Percentiles rank a stretch among this genome's conserved stretches.
These are phyloP conservation scores for Lordiphosa stackelbergi DNA, from an alignment of 1,140 invertebrate species.

Conservation along the genomic window DNA sequence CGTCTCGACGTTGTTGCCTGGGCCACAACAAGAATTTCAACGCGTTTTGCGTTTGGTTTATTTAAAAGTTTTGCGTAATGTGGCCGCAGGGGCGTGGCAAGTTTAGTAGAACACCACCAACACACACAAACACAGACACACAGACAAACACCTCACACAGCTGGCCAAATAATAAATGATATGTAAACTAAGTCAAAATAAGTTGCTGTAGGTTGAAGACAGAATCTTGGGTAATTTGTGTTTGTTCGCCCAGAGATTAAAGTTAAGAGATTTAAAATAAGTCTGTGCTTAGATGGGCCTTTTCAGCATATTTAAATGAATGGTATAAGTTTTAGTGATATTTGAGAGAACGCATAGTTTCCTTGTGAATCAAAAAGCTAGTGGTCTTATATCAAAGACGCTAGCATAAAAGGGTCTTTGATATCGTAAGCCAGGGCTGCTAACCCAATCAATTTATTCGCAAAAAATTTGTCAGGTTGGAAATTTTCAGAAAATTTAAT, in stretches of 20 bases:
- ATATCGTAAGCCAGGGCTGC: too few relatives aligned
- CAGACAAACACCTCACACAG: slow-evolving; percentile 31
- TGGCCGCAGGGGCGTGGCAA: slow-evolving; percentile 56
- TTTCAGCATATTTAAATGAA: slow-evolving; percentile 24
- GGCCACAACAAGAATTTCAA: slow-evolving; percentile 11
- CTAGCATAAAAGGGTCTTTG: too few relatives aligned
- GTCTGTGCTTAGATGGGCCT: background rate
- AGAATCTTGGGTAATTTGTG: slow-evolving; percentile 2
- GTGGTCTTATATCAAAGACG: too few relatives aligned
- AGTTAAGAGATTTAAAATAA: background rate
- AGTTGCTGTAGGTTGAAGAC: slow-evolving; percentile 48
- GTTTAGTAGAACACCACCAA: slow-evolving; percentile 39
- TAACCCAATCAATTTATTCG: too few relatives aligned
- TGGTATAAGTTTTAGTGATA: background rate
- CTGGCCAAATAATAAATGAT: slow-evolving; percentile 68
- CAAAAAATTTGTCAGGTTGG: too few relatives aligned
- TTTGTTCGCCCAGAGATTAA: background rate
- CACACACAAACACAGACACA: slow-evolving; percentile 35
- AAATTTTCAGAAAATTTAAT: too few relatives aligned
- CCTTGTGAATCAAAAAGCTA: background rate
- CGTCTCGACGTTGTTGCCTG: slow-evolving; percentile 2
- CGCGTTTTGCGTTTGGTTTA: slow-evolving; percentile 49
- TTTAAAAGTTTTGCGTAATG: slow-evolving; percentile 71
- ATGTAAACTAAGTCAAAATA: slow-evolving; percentile 68
- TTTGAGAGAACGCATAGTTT: too few relatives aligned